Evolutionary conservation across 2,888 invertebrate species (phyloP).

Genomic region (Frankliniella intonsa): DNA sequence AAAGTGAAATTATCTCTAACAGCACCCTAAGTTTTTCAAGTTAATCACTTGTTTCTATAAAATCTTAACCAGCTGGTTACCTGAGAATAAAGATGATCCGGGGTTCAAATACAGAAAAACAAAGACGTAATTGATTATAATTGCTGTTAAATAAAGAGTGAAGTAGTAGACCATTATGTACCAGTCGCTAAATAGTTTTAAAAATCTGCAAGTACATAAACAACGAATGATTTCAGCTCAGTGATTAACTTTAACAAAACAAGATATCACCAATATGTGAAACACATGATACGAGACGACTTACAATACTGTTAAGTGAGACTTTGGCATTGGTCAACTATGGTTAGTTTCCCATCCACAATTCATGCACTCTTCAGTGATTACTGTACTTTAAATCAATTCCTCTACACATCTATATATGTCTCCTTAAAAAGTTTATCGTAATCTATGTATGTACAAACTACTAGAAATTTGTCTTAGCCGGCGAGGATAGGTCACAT

Average conservation of each 20-base stretch:
- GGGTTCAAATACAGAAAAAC: too few relatives aligned
- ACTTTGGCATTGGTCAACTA: background rate
- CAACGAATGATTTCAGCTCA: too few relatives aligned
- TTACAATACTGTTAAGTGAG: too few relatives aligned
- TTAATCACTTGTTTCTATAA: too few relatives aligned
- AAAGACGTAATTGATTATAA: too few relatives aligned
- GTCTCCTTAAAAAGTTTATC: background rate
- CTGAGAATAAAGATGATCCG: too few relatives aligned
- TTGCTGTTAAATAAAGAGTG: too few relatives aligned
- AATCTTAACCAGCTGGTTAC: too few relatives aligned
- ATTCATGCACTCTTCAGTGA: background rate
- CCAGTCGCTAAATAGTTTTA: background rate
- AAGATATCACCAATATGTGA: background rate
- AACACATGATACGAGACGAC: too few relatives aligned
- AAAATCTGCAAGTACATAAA: too few relatives aligned
- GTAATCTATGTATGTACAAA: background rate
- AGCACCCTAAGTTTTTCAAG: background rate
- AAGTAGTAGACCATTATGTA: too few relatives aligned
- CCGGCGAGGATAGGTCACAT: background rate
- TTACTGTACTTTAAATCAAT: background rate
- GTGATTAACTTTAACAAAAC: too few relatives aligned
- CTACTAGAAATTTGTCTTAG: background rate
- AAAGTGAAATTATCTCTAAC: conserved; percentile 1
- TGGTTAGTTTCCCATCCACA: background rate
- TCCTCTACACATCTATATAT: background rate